phyloP scores from a whole-genome alignment of 2,113 vertebrate genomes.

The Jacana jacana region DNA sequence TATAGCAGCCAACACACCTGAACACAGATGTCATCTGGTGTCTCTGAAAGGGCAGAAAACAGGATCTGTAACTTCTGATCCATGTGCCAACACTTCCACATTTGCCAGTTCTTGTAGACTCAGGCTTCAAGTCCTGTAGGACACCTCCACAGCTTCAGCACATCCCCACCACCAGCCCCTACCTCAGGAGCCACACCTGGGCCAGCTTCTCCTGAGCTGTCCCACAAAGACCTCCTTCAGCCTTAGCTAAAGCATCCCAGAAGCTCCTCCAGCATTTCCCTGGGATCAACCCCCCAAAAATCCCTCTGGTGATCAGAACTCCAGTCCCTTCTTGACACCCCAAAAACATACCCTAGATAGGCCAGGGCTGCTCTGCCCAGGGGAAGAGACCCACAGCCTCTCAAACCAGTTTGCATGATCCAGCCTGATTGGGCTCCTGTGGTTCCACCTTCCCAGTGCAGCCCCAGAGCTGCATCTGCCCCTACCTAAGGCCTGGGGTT shows the following conservation, averaged over 20 bases:
- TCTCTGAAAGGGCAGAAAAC: not conserved
- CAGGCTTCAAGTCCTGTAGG: not conserved
- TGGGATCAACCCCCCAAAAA: not conserved
- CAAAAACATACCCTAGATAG: rapidly evolving
- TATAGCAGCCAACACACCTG: rapidly evolving
- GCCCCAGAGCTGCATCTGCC: not conserved
- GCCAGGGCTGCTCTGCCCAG: rapidly evolving
- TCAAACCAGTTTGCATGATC: rapidly evolving
- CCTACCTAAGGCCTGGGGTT: not conserved
- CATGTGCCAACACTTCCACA: not conserved
- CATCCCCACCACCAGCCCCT: too few species aligned
- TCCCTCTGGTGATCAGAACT: rapidly evolving
- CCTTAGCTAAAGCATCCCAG: not conserved
- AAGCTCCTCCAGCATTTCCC: not conserved
- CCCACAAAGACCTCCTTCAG: not conserved
- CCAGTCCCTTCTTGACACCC: not conserved
- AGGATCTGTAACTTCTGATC: not conserved
- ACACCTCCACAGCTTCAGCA: not conserved
- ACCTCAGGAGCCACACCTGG: not conserved
- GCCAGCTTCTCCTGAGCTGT: not conserved
- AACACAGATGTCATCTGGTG: not conserved
- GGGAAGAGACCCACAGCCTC: rapidly evolving
- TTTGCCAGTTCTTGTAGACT: not conserved
- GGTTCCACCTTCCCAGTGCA: not conserved
- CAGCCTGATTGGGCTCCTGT: not conserved